phyloP scores from a whole-genome alignment of 2,797 vertebrate species.

The Urocyon cinereoargenteus region DNA sequence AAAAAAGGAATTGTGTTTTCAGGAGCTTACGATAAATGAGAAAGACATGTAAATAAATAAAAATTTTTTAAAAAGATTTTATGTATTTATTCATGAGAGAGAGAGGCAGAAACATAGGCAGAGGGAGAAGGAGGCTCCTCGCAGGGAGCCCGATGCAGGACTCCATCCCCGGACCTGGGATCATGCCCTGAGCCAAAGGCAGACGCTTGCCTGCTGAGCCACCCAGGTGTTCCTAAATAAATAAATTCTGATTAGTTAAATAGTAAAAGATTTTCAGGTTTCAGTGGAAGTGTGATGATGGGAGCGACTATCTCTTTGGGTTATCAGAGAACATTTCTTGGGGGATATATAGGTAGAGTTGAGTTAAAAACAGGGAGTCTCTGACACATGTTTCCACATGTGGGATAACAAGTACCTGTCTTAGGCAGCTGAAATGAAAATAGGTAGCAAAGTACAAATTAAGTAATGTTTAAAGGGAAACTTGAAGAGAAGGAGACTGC shows the following conservation, averaged over 20 bases:
- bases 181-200: no score
- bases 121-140: no score
- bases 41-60: neutral
- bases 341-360: neutral
- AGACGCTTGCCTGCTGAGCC: no score
- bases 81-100: no score
- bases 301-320: neutral
- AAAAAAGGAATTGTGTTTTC: neutral
- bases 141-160: no score
- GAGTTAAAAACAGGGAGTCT: constrained; percentile 10
- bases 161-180: no score
- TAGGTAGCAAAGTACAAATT: neutral
- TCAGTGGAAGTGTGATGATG: neutral
- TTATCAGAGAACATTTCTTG: neutral
- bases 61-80: neutral
- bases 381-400: neutral
- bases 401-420: neutral
- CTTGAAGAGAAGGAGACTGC: neutral
- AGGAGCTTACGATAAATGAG: neutral
- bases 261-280: neutral
- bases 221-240: neutral
- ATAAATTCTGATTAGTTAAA: constrained; percentile 44
- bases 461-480: neutral
- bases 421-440: neutral
- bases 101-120: no score